Conservation (phyloP, 2,888 invertebrate species). For the Phortica okadai region DNA sequence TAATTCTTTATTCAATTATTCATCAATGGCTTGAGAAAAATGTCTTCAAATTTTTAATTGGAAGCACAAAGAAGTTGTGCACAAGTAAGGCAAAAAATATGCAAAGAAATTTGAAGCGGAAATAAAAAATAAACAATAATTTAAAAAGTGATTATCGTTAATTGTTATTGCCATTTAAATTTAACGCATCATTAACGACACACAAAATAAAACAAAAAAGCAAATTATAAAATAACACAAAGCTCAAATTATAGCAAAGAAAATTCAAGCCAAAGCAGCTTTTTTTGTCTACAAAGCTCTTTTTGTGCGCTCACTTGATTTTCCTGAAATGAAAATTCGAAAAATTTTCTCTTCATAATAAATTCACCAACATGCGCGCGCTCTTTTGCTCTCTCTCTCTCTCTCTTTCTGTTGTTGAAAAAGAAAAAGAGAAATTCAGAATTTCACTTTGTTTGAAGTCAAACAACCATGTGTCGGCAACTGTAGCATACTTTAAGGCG, state of each 20-base stretch:
- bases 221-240: constrained; percentile 4
- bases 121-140: constrained; percentile 58
- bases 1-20: background rate
- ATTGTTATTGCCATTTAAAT: constrained; percentile 68
- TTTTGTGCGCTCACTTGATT: background rate
- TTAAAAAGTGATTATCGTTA: constrained; percentile 65
- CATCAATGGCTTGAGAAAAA: no score
- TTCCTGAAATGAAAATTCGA: background rate
- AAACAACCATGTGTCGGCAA: constrained; percentile 2
- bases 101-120: background rate
- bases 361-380: no score
- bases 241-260: constrained; percentile 13
- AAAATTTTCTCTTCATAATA: background rate
- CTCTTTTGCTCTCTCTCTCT: no score
- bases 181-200: constrained; percentile 68
- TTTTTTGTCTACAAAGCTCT: background rate
- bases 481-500: constrained; percentile 57
- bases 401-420: no score
- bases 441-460: background rate
- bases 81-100: background rate
- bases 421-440: no score
- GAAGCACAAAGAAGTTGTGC: background rate
- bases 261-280: constrained; percentile 10
- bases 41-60: no score
- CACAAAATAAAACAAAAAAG: constrained; percentile 36